Evolutionary conservation across 2,888 invertebrate species (phyloP), one percentile per base, ranked within the genome.

Genomic region (Tetropium fuscum): DNA sequence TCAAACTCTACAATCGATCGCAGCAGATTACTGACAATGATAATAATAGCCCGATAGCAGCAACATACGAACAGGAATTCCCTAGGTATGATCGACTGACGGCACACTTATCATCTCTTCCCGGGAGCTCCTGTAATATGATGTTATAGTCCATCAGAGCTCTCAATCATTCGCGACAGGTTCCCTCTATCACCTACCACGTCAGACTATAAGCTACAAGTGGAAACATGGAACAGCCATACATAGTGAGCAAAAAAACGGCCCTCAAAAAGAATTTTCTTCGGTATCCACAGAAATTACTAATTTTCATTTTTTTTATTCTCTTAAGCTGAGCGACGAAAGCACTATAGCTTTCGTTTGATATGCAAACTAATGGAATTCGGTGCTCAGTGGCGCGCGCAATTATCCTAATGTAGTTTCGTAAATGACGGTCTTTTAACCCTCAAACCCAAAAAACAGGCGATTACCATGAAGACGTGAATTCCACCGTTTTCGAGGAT

Each of bases 121-220:
- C 78, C 76, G 73, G 69, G 73, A 74, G 69, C 72, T 69, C 70
- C 75, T 71, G 70, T 81, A 81, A 81, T 81, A 80, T 81, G 80
- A 81, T 81, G 80, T 81, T 81, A 81, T 81, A 80, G 80, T 80
- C 79, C 78, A 79, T 79, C 78, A 77, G 76, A 76, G 72, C 74
- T 76, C 75, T 81, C 80, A 80, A 81, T 81, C 81, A 81, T 80
- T 75, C 77, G 64, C 74, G 76, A 74, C 76, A 75, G 74, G 63
- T 74, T 71, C 71, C 71, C 69, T 74, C 74, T 71, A 74, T 77
- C 75, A 75, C 74, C 71, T 72, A 58, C 53, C 58, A 32, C 57
- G 38, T 41, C 58, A 54, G 45, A 58, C 59, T 34, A 45, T 49
- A 34, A 61, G 68, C 61, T 61, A 64, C 63, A 63, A 57, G 68